Evolutionary conservation across 2,113 vertebrate species (phyloP).

Genomic region (Arothron firmamentum): DNA sequence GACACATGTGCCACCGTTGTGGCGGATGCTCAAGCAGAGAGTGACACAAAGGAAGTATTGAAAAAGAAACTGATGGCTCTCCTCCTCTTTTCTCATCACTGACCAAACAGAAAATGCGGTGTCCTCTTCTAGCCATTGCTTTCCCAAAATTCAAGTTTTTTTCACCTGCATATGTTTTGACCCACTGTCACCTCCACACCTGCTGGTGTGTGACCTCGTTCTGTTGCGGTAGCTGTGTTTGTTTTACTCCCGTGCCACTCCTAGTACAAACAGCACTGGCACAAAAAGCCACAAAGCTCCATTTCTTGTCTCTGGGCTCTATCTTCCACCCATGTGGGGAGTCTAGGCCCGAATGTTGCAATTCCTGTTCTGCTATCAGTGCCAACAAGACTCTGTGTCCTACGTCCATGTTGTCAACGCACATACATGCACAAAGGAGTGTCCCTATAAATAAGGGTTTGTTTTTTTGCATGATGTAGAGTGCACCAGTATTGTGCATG

Average conservation of each 20-base stretch:
- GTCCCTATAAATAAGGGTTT: too few species aligned
- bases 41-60: conserved; percentile 18
- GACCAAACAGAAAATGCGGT: conserved; percentile 13
- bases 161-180: background rate
- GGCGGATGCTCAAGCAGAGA: background rate
- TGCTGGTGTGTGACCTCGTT: conserved; percentile 47
- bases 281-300: conserved; percentile 10
- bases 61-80: conserved; percentile 30
- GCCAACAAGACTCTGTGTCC: too few species aligned
- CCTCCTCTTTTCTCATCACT: conserved; percentile 13
- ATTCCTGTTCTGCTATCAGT: background rate
- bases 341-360: background rate
- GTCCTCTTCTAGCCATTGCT: conserved; percentile 2
- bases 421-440: too few species aligned
- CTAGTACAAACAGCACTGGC: conserved; percentile 52
- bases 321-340: too few species aligned
- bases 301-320: background rate
- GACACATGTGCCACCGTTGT: background rate
- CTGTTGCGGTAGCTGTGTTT: conserved; percentile 49
- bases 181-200: conserved; percentile 16
- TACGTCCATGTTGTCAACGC: background rate
- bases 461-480: too few species aligned
- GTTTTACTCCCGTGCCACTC: conserved; percentile 54
- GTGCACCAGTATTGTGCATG: too few species aligned
- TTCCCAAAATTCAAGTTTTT: background rate